phyloP scores from a whole-genome alignment of 2,797 vertebrate species.

The Esox masquinongy region DNA sequence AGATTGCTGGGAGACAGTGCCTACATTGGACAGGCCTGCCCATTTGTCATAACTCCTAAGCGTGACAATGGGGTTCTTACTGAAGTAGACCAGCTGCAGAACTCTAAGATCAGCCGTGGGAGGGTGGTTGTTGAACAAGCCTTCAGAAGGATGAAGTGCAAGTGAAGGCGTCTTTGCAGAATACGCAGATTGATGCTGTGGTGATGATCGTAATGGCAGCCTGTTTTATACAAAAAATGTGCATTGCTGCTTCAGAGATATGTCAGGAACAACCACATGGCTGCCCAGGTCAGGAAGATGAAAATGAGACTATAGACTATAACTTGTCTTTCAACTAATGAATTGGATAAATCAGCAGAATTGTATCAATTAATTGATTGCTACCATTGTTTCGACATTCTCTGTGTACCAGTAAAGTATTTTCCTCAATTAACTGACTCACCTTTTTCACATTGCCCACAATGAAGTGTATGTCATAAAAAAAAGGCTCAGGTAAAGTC shows the following conservation, averaged over 20 bases:
- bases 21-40: no score
- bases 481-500: no score
- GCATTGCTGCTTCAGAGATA: constrained; percentile 22
- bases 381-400: background rate
- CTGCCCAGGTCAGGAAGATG: no score
- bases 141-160: constrained; percentile 1
- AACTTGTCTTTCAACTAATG: background rate
- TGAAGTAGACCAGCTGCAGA: constrained; percentile 17
- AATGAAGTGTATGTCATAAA: background rate
- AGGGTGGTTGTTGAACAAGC: constrained; percentile 15
- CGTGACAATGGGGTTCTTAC: background rate
- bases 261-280: constrained; percentile 34
- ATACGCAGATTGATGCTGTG: no score
- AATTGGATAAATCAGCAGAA: no score
- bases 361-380: no score
- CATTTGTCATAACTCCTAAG: no score
- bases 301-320: no score
- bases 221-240: constrained; percentile 36
- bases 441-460: background rate
- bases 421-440: background rate
- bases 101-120: constrained; percentile 22
- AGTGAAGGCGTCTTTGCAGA: no score
- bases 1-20: no score
- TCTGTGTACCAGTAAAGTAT: background rate
- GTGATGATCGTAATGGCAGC: constrained; percentile 27